Conservation (phyloP, 1,140 invertebrate genomes). For the Asbolus verrucosus region DNA sequence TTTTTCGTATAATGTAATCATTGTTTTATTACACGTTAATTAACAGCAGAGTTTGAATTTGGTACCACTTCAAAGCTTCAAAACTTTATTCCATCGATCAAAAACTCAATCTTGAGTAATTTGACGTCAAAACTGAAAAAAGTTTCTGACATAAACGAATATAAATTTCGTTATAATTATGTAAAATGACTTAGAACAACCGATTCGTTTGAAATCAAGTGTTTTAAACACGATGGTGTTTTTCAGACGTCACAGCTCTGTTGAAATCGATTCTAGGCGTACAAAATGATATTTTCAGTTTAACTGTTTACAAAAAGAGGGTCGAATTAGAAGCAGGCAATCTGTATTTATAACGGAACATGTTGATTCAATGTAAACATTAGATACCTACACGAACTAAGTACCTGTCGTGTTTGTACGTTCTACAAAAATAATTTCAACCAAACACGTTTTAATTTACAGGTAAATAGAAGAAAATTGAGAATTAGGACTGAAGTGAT, state of each 20-base stretch:
- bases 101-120: too few relatives aligned
- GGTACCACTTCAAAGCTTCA: too few relatives aligned
- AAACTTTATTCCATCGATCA: too few relatives aligned
- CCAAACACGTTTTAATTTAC: conserved; percentile 3
- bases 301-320: conserved; percentile 22
- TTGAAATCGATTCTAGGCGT: conserved; percentile 13
- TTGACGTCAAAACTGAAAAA: too few relatives aligned
- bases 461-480: conserved; percentile 23
- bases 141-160: neutral
- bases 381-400: conserved; percentile 21
- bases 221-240: neutral
- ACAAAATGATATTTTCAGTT: conserved; percentile 22
- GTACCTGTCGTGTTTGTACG: conserved; percentile 11
- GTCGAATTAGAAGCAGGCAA: conserved; percentile 36
- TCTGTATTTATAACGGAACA: conserved; percentile 38
- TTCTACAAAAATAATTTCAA: conserved; percentile 27
- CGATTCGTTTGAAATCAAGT: neutral
- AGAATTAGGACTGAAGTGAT: too few relatives aligned
- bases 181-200: neutral
- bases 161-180: neutral
- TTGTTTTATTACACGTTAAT: too few relatives aligned
- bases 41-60: too few relatives aligned
- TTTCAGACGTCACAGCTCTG: conserved; percentile 9
- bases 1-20: too few relatives aligned
- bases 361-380: conserved; percentile 39